Conservation (phyloP, 30 jellyfish, hydroid and myxozoan species). For the Turritopsis rubra region DNA sequence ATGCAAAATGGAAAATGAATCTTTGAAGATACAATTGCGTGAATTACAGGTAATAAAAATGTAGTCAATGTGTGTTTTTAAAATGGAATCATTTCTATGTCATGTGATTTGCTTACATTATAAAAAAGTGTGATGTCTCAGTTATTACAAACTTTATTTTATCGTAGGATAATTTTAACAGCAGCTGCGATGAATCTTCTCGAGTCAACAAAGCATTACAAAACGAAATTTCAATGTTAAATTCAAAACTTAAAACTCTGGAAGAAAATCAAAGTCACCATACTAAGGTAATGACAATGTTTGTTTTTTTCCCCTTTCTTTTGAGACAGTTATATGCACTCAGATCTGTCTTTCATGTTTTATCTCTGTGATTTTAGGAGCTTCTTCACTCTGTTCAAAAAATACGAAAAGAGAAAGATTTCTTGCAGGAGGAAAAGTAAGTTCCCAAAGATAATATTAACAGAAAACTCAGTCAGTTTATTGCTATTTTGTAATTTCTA, state of each 20-base stretch:
- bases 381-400: not conserved
- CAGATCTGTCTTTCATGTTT: not conserved
- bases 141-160: not conserved
- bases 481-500: not conserved
- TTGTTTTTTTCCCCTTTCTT: not conserved
- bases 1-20: not conserved
- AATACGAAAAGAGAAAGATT: not conserved
- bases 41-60: not conserved
- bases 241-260: not conserved
- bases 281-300: not conserved
- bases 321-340: not conserved
- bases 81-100: not conserved
- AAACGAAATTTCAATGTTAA: not conserved
- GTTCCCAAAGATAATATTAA: no score
- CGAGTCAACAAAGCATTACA: not conserved
- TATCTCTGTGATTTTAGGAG: not conserved
- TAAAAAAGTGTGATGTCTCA: no score
- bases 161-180: not conserved
- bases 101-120: not conserved
- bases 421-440: not conserved
- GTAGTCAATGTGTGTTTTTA: not conserved
- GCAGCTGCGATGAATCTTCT: not conserved
- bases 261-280: not conserved
- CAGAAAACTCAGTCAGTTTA: not conserved
- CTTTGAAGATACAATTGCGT: not conserved